Percentiles rank a stretch among this genome's conserved stretches.
Conservation (phyloP, 2,113 vertebrate genomes). For the Thunnus thynnus region DNA sequence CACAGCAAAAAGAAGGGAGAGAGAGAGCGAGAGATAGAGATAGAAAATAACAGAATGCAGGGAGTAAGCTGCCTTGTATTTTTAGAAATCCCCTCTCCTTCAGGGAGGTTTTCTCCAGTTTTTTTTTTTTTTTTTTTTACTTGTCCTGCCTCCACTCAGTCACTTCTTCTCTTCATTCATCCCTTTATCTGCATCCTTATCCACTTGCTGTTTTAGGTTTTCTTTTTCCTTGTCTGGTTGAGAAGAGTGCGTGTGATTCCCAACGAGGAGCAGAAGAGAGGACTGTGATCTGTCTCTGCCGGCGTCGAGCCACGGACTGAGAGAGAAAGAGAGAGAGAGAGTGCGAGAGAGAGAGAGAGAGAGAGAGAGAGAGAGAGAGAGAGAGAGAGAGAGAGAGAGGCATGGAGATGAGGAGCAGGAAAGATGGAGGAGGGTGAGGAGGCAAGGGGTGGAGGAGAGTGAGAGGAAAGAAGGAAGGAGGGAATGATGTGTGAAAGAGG, state of each 20-base stretch:
- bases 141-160: slow-evolving; percentile 48
- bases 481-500: not conserved
- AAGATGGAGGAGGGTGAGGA: not conserved
- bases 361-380: slow-evolving; percentile 12
- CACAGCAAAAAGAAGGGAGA: slow-evolving; percentile 39
- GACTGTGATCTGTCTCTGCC: slow-evolving; percentile 51
- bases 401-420: slow-evolving; percentile 37
- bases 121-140: not conserved
- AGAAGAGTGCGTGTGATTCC: slow-evolving; percentile 35
- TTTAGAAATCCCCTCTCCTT: slow-evolving; percentile 66
- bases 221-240: slow-evolving; percentile 34
- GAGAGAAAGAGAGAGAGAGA: slow-evolving; percentile 3
- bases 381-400: slow-evolving; percentile 14
- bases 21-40: slow-evolving; percentile 30
- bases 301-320: slow-evolving; percentile 47
- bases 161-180: slow-evolving; percentile 39
- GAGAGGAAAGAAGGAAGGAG: not conserved
- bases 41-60: slow-evolving; percentile 49
- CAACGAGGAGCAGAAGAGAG: slow-evolving; percentile 15
- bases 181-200: slow-evolving; percentile 19
- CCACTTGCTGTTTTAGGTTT: slow-evolving; percentile 6
- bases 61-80: slow-evolving; percentile 62
- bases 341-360: slow-evolving; percentile 5
- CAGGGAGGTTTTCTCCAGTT: slow-evolving; percentile 36
- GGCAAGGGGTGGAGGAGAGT: not conserved